These are phyloP conservation scores for Vandiemenella viatica DNA, from an alignment of 2,888 invertebrate genomes.

Conservation along the genomic window DNA sequence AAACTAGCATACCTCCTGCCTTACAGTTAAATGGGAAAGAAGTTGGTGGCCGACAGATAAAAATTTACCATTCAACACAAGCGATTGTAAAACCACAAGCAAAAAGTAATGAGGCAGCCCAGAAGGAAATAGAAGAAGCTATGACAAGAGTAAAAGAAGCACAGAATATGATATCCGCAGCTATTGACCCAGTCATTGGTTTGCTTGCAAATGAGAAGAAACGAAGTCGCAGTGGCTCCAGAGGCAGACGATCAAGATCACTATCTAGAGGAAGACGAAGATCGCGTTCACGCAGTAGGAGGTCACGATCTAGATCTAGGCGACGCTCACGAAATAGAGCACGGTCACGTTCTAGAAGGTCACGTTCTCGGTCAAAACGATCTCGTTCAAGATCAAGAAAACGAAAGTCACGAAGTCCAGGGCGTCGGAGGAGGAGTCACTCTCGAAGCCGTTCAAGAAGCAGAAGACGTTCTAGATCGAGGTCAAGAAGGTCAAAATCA, in stretches of 20 bases:
- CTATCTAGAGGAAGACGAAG: slow-evolving; percentile 21
- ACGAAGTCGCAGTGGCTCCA: slow-evolving; percentile 43
- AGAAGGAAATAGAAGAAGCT: slow-evolving; percentile 89
- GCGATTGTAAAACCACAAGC: slow-evolving; percentile 85
- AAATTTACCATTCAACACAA: slow-evolving; percentile 81
- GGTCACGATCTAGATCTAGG: slow-evolving; percentile 20
- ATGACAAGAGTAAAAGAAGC: slow-evolving; percentile 95
- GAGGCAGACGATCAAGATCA: slow-evolving; percentile 31
- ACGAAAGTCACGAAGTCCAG: slow-evolving; percentile 28
- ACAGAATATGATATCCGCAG: slow-evolving; percentile 84
- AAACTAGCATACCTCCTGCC: slow-evolving; percentile 72
- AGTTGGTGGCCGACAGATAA: slow-evolving; percentile 49
- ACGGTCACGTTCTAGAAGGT: slow-evolving; percentile 40
- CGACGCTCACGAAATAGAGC: slow-evolving; percentile 23
- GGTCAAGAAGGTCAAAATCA: slow-evolving; percentile 24
- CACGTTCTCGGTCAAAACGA: slow-evolving; percentile 40
- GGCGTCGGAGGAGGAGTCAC: slow-evolving; percentile 14
- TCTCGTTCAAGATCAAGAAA: slow-evolving; percentile 39
- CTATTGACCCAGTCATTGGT: slow-evolving; percentile 82
- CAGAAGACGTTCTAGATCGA: slow-evolving; percentile 22
- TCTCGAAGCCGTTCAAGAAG: slow-evolving; percentile 16
- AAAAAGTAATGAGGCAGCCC: slow-evolving; percentile 89
- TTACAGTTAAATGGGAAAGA: slow-evolving; percentile 68
- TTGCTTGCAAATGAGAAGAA: slow-evolving; percentile 69
- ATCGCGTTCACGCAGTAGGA: slow-evolving; percentile 22